phyloP scores from a whole-genome alignment of 2,888 invertebrate species.

The Serrognathus titanus region DNA sequence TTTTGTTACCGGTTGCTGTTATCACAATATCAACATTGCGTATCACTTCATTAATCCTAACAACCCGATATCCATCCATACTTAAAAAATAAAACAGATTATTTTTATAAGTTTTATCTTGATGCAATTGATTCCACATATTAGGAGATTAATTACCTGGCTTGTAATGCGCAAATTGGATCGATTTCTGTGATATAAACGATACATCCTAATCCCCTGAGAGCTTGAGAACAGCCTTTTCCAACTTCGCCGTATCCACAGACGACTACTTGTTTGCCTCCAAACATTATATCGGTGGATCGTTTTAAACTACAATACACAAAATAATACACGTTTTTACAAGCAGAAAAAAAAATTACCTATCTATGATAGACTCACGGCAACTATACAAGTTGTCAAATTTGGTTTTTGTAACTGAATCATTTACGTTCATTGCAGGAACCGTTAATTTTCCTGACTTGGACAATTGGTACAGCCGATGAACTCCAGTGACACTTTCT shows the following conservation, averaged over 20 bases:
- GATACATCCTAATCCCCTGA: conserved; percentile 92
- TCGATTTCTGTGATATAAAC: conserved; percentile 94
- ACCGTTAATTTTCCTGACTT: conserved; percentile 92
- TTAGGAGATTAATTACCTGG: conserved; percentile 59
- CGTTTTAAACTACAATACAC: conserved; percentile 59
- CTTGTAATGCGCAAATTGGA: conserved; percentile 96
- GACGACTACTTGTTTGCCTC: conserved; percentile 92
- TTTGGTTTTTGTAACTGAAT: conserved; percentile 97
- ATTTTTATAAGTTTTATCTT: background rate
- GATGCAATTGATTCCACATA: background rate
- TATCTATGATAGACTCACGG: conserved; percentile 86
- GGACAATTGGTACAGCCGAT: conserved; percentile 91
- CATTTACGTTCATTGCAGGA: conserved; percentile 98
- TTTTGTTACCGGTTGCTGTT: conserved; percentile 97
- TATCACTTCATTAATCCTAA: conserved; percentile 90
- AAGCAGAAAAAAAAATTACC: conserved; percentile 47
- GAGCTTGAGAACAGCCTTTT: conserved; percentile 92
- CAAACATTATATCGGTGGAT: conserved; percentile 95
- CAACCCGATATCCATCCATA: conserved; percentile 96
- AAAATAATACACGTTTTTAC: background rate
- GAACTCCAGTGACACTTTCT: conserved; percentile 97
- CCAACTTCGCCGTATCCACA: conserved; percentile 98
- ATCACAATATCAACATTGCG: conserved; percentile 92
- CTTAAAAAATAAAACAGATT: conserved; percentile 49
- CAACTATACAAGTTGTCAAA: conserved; percentile 97